Percentiles rank a stretch among this genome's conserved stretches.
Conservation (phyloP, 2,797 vertebrate species). For the Myripristis jacobus region DNA sequence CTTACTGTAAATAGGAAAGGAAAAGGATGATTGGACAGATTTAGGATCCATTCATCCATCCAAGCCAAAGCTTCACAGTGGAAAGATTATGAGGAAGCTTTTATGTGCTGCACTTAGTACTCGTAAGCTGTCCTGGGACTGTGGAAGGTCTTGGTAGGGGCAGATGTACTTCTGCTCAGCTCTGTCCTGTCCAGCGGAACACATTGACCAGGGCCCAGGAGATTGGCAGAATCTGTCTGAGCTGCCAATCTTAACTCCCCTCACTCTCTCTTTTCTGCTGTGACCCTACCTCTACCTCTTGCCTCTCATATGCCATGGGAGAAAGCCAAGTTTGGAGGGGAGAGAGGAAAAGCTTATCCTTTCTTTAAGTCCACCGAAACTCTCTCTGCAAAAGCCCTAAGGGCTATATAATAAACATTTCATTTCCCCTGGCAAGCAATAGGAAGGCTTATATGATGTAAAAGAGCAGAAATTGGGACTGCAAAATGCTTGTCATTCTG, state of each 20-base stretch:
- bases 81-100: conserved; percentile 11
- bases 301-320: conserved; percentile 64
- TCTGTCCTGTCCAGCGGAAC: conserved; percentile 6
- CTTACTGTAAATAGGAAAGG: not conserved
- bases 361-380: conserved; percentile 73
- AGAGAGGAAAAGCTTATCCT: conserved; percentile 73
- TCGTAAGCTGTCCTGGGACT: conserved; percentile 16
- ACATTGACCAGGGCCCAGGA: conserved; percentile 7
- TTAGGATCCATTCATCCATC: conserved; percentile 31
- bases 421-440: conserved; percentile 85
- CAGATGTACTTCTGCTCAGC: conserved; percentile 13
- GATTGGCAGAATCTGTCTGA: conserved; percentile 26
- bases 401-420: conserved; percentile 84
- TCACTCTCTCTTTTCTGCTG: conserved; percentile 32
- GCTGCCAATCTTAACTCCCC: conserved; percentile 37
- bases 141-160: conserved; percentile 3
- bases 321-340: conserved; percentile 69
- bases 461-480: conserved; percentile 73
- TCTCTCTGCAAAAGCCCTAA: conserved; percentile 65
- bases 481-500: conserved; percentile 74
- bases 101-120: conserved; percentile 3
- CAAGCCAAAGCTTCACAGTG: conserved; percentile 16
- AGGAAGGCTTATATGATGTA: conserved; percentile 81
- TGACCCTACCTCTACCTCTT: conserved; percentile 65
- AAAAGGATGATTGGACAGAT: conserved; percentile 34